Evolutionary conservation across 2,888 invertebrate species (phyloP), one percentile per base, ranked within the genome.

Genomic region (Drosophila niveifrons): DNA sequence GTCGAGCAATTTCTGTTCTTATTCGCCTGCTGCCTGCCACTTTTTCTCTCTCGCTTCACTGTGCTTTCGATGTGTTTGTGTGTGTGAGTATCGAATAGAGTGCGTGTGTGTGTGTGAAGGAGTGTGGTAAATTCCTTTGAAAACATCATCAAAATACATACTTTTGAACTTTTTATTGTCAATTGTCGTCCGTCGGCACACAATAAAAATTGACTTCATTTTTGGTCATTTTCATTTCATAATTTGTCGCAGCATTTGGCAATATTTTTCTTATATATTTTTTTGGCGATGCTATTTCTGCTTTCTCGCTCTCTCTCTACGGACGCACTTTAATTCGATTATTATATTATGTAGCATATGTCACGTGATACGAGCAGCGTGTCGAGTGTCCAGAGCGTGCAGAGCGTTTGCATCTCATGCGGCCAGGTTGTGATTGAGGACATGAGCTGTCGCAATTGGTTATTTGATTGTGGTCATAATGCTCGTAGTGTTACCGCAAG

Each of bases 141-240:
- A 68, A 66, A 77, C 77, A 72, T 85, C 83, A 88, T 80, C 70
- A 78, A 81, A 85, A 76, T 80, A 76, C 77, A 66, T 76, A 88
- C 82, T 82, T 82, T 86, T 80, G 81, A 86, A 88, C 84, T 80
- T 84, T 88, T 86, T 81, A 81, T 86, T 83, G 73, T 88, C 84
- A 83, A 76, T 82, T 88, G 71, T 55, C 70, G 55, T 77, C 70
- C 74, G 48, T 73, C 80, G 53, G 72, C 78, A 74, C 71, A 80
- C 74, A 72, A 83, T 88, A 80, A 87, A 88, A 83, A 67, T 68
- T 58, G 74, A 72, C 81, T 83, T 84, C 76, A 87, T 83, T 83
- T 83, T 84, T 76, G 68, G 68, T 76, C 69, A 85, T 85, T 85
- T 79, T 83, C 87, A 83, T 86, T 82, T 84, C 80, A 88, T 84